A percentile compares a stretch with the other conserved stretches of the same genome.
Conservation (phyloP, 1,140 invertebrate species). For the Lordiphosa mommai region DNA sequence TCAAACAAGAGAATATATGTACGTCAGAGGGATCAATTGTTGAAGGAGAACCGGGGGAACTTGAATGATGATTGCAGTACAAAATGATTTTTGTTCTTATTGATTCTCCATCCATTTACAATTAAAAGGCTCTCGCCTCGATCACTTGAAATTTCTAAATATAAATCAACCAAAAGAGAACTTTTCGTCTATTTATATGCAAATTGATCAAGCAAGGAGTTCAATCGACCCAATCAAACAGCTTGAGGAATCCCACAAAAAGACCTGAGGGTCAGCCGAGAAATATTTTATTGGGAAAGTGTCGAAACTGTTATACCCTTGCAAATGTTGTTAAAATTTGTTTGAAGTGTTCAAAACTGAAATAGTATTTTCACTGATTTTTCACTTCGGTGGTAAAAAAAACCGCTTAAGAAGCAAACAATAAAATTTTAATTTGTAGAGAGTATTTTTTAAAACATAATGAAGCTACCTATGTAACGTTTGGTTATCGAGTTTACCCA, state of each 20-base stretch:
- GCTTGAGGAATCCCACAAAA: not conserved
- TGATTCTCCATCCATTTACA: conserved; percentile 10
- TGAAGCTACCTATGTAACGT: too few relatives aligned
- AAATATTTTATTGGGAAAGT: too few relatives aligned
- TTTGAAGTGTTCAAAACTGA: too few relatives aligned
- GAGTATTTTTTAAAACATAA: too few relatives aligned
- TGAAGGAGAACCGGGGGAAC: not conserved
- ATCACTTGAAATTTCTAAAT: conserved; percentile 24
- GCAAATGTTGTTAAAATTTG: too few relatives aligned
- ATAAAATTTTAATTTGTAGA: too few relatives aligned
- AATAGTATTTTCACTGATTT: too few relatives aligned
- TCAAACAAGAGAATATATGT: conserved; percentile 1
- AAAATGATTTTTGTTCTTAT: not conserved
- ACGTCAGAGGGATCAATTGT: not conserved
- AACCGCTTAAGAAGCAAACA: too few relatives aligned
- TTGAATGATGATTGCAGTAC: not conserved
- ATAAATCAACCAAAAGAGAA: conserved; percentile 23
- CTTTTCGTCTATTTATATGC: conserved; percentile 64
- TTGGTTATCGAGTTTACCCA: too few relatives aligned
- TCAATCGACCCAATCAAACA: conserved; percentile 3
- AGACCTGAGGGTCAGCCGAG: not conserved
- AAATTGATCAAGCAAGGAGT: conserved; percentile 54
- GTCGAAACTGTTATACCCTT: too few relatives aligned
- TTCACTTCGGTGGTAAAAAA: too few relatives aligned
- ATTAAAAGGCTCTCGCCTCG: conserved; percentile 26